Percentiles rank a stretch among this genome's conserved stretches.
phyloP scores from a whole-genome alignment of 2,113 vertebrate genomes.

The Carlito syrichta region DNA sequence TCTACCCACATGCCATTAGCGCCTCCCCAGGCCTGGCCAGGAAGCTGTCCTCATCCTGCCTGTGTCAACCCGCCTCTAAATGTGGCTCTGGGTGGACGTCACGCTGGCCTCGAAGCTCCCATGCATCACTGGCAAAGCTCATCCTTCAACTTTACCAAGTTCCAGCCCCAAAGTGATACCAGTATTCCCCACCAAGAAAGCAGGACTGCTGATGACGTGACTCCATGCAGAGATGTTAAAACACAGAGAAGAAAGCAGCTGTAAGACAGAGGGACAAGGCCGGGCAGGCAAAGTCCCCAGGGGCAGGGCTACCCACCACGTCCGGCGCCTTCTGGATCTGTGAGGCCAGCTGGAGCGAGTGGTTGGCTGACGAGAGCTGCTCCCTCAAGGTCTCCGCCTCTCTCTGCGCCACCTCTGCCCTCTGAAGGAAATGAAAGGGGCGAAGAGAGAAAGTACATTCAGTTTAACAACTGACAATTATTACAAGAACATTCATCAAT shows the following conservation, averaged over 20 bases:
- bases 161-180: not conserved
- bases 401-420: conserved; percentile 95
- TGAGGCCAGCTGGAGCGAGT: conserved; percentile 91
- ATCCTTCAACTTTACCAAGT: not conserved
- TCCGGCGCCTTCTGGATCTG: conserved; percentile 92
- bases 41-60: not conserved
- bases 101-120: accelerated
- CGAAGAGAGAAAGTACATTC: conserved; percentile 85
- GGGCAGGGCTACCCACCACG: conserved; percentile 87
- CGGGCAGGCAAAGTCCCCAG: conserved; percentile 42
- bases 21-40: accelerated
- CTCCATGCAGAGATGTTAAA: not conserved
- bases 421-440: conserved; percentile 87
- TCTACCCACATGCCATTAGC: accelerated
- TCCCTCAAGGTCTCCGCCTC: conserved; percentile 93
- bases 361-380: conserved; percentile 93
- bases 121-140: accelerated
- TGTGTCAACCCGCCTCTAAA: not conserved
- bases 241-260: not conserved
- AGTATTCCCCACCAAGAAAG: not conserved
- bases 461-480: conserved; percentile 91
- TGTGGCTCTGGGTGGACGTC: accelerated
- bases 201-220: not conserved
- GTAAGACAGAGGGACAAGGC: not conserved
- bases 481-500: conserved; percentile 92